phyloP scores from a whole-genome alignment of 2,797 vertebrate species.

The Tapera naevia region DNA sequence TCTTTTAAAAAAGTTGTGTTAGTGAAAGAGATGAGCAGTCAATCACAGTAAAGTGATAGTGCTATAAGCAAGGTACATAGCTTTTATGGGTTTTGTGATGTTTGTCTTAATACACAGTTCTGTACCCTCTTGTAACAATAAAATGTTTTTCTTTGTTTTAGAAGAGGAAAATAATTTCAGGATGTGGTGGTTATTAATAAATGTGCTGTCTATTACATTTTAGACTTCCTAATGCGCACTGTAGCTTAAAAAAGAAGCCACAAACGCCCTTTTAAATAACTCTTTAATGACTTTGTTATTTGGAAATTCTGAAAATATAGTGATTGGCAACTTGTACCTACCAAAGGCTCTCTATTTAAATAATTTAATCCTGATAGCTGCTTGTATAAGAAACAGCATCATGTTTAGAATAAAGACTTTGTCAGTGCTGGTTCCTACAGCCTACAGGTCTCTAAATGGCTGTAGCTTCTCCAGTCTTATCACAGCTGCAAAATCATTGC shows the following conservation, averaged over 20 bases:
- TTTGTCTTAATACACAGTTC: not conserved
- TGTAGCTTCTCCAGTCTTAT: not conserved
- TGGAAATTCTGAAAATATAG: not conserved
- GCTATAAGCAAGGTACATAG: not conserved
- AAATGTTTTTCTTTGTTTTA: slow-evolving; percentile 2
- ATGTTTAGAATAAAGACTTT: not conserved
- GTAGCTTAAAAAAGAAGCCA: not conserved
- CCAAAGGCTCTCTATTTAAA: not conserved
- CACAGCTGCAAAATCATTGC: not conserved
- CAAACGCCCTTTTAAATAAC: not conserved
- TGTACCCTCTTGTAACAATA: not conserved
- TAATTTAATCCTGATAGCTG: not conserved
- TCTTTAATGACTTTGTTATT: not conserved
- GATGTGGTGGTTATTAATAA: slow-evolving; percentile 5
- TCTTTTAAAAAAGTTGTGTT: not conserved
- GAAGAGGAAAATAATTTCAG: not conserved
- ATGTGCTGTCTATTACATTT: not conserved
- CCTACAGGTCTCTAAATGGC: not conserved
- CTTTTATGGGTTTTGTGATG: not conserved
- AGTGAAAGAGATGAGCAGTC: not conserved
- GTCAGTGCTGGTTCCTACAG: not conserved
- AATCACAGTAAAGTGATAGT: not conserved
- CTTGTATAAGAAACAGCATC: not conserved
- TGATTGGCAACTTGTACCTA: not conserved
- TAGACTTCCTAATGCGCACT: not conserved